phyloP scores from a whole-genome alignment of 23 tunicate genomes.

The Halocynthia aurantium region DNA sequence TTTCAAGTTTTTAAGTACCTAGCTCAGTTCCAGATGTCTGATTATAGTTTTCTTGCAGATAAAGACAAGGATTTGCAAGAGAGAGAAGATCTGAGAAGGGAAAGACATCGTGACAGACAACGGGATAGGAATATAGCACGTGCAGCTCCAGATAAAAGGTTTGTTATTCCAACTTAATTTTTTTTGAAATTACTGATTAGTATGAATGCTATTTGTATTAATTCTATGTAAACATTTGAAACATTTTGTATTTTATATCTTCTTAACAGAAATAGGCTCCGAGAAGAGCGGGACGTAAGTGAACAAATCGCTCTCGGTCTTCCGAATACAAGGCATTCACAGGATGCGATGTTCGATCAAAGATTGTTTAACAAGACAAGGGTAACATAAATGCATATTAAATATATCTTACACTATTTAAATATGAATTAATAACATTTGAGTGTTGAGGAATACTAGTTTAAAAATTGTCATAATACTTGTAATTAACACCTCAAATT shows the following conservation, averaged over 20 bases:
- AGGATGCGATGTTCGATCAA: slow-evolving; percentile 92
- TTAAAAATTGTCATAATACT: too few species aligned
- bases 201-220: background rate
- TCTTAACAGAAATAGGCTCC: slow-evolving; percentile 12
- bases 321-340: slow-evolving; percentile 73
- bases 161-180: background rate
- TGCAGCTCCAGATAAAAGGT: slow-evolving; percentile 98
- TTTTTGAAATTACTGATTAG: too few species aligned
- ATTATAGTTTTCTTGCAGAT: background rate
- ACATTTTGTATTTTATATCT: background rate
- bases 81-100: slow-evolving; percentile 81
- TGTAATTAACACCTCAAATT: too few species aligned
- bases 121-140: slow-evolving; percentile 86
- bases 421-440: background rate
- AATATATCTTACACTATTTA: background rate
- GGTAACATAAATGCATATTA: slow-evolving; percentile 21
- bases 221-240: background rate
- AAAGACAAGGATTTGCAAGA: slow-evolving; percentile 52
- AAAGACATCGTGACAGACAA: slow-evolving; percentile 77
- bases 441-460: background rate
- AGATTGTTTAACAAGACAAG: slow-evolving; percentile 82
- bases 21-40: background rate
- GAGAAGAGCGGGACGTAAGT: slow-evolving; percentile 87
- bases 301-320: slow-evolving; percentile 93
- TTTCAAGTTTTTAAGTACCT: background rate